Percentiles rank a stretch among this genome's conserved stretches.
Evolutionary conservation across 2,113 vertebrate genomes (phyloP).

Genomic region (Leucopternis melanops): DNA sequence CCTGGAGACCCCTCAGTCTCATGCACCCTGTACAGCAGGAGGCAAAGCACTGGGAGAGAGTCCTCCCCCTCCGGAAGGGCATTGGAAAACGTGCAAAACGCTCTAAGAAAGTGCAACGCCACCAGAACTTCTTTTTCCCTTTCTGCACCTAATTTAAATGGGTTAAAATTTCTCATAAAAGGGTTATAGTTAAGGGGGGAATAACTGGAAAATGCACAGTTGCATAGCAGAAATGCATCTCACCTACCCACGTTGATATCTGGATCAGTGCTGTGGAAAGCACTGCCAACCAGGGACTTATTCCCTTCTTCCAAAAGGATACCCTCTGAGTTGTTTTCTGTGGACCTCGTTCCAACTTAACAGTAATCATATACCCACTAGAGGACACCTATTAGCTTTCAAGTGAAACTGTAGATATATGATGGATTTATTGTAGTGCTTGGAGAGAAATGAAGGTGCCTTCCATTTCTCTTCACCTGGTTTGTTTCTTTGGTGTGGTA

Average conservation of each 20-base stretch:
- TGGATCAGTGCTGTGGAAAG: neutral
- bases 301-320: neutral
- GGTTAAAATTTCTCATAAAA: neutral
- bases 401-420: neutral
- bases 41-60: neutral
- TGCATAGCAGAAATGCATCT: neutral
- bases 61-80: neutral
- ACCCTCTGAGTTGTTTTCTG: neutral
- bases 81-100: neutral
- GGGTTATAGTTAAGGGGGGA: neutral
- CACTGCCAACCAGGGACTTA: neutral
- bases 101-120: neutral
- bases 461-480: neutral
- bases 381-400: neutral
- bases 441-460: neutral
- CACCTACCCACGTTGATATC: neutral
- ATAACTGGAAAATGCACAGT: neutral
- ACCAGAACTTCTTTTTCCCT: neutral
- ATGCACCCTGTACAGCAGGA: neutral
- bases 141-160: neutral
- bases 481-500: neutral
- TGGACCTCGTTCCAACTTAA: neutral
- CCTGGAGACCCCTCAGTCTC: neutral
- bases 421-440: neutral
- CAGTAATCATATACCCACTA: accelerated